These are phyloP conservation scores for Etheostoma perlongum DNA, from an alignment of 2,797 vertebrate species.

Conservation along the genomic window DNA sequence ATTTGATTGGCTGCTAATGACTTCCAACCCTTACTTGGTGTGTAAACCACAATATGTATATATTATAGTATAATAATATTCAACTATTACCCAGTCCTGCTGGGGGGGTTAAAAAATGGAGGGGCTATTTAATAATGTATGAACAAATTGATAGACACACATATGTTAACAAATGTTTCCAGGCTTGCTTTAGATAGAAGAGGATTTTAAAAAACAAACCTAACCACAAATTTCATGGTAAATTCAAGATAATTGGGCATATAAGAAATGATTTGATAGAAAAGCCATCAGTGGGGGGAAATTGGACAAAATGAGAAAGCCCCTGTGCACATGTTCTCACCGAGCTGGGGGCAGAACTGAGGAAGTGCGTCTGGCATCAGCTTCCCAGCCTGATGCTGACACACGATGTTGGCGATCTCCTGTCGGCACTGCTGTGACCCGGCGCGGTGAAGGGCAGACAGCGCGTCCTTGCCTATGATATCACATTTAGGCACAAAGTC, in stretches of 20 bases:
- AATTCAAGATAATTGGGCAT: not conserved
- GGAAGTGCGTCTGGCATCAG: constrained; percentile 94
- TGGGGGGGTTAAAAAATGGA: not conserved
- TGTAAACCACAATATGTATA: not conserved
- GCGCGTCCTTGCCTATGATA: constrained; percentile 91
- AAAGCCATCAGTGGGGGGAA: not conserved
- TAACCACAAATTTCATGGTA: rapidly evolving
- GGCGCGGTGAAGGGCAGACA: constrained; percentile 93
- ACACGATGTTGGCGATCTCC: constrained; percentile 95
- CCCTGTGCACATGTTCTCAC: constrained; percentile 78
- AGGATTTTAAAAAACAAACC: not conserved
- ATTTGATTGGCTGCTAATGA: not conserved
- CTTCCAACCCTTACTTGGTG: not conserved
- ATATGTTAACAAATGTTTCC: not conserved
- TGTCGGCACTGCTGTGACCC: constrained; percentile 92
- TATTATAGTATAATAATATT: not conserved
- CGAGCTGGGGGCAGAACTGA: constrained; percentile 92
- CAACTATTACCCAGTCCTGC: not conserved
- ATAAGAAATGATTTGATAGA: not conserved
- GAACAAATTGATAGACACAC: not conserved
- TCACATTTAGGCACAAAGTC: constrained; percentile 94
- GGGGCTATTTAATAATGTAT: not conserved
- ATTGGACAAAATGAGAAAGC: no score
- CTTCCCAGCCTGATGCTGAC: constrained; percentile 92
- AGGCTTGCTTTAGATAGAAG: not conserved